Base-by-base conservation (phyloP, 2,113 vertebrate species). In the Ophthalmolycus amberensis region DNA sequence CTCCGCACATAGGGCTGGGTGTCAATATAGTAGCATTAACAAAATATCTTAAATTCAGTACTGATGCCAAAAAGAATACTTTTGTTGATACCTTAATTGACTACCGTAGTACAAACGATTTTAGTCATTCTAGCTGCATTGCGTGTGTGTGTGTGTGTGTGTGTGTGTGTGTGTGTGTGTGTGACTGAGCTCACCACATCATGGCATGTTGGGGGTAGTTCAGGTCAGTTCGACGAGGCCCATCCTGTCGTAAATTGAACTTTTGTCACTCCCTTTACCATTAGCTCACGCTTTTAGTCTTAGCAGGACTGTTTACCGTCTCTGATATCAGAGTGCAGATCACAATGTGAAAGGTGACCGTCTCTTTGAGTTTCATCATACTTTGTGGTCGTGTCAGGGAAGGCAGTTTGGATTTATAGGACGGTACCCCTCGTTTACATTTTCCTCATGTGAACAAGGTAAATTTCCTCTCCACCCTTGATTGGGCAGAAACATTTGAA, bases 231-330 rank as follows among this genome's bases (percentile, higher is more conserved):
- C 58, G 27, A 32, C 1, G 6, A 16, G 29, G 16, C 59, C 59
- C 59, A 34, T 60, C 29, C 29, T 34, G 59, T 60, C 29, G 59
- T 60, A 60, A 60, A 60, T 60, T 60, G 29, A 60, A 16, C 59
- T 18, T 34, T 60, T 29, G 59, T 20, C 29, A 3, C 59, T 60
- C 27, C 3, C 60, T 37, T 63, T 37, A 37, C 18, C 34, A 37
- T 63, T 22, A 22, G 18, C 34, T 5, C 9, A 5, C 32, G 29
- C 5, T 3, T 6, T 63, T 38, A 63, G 16, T 1, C 60, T 38
- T 63, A 0, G 16, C 58, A 37, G 60, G 18, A 18, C 32, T 20
- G 18, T 37, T 20, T 62, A 15, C 16, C 3, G 27, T 7, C 52
- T 56, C 52, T 56, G 22, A 56, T 16, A 6, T 59, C 27, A 29